Percentiles rank a stretch among this genome's conserved stretches.
These are phyloP conservation scores for Scaptomyza flava DNA, from an alignment of 2,888 invertebrate species.

Conservation along the genomic window DNA sequence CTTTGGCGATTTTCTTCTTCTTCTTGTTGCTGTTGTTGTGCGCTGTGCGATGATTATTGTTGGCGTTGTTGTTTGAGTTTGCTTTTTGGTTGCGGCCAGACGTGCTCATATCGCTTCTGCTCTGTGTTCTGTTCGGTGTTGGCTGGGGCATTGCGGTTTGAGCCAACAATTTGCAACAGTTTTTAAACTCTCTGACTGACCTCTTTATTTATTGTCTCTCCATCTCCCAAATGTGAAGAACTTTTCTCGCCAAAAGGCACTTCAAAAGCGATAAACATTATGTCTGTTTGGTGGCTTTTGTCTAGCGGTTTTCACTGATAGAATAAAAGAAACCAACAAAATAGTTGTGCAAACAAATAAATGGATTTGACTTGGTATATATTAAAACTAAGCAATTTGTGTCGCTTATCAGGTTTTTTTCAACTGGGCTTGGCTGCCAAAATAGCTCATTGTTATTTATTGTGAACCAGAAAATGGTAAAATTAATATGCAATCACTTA, in stretches of 20 bases:
- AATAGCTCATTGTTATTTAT: too few relatives aligned
- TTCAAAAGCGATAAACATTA: conserved; percentile 40
- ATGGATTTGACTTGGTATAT: neutral
- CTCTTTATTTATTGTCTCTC: conserved; percentile 68
- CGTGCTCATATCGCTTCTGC: conserved; percentile 57
- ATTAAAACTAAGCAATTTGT: neutral
- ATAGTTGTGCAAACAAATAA: neutral
- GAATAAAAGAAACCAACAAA: conserved; percentile 1
- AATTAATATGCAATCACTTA: too few relatives aligned
- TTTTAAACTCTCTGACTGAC: conserved; percentile 51
- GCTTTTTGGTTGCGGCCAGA: conserved; percentile 58
- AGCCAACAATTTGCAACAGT: conserved; percentile 59
- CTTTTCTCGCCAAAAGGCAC: conserved; percentile 31
- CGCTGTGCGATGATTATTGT: conserved; percentile 67
- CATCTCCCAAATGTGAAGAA: conserved; percentile 19
- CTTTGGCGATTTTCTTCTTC: conserved; percentile 44
- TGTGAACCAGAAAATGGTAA: too few relatives aligned
- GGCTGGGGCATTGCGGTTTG: conserved; percentile 53
- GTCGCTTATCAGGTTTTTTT: neutral
- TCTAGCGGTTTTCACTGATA: conserved; percentile 5
- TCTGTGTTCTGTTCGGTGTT: conserved; percentile 9
- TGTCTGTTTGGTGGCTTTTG: conserved; percentile 14
- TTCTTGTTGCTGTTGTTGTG: conserved; percentile 45
- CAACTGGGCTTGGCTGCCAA: too few relatives aligned
- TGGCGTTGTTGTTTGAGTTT: conserved; percentile 49